phyloP scores from a whole-genome alignment of 2,113 vertebrate species.

The Mustela lutreola region DNA sequence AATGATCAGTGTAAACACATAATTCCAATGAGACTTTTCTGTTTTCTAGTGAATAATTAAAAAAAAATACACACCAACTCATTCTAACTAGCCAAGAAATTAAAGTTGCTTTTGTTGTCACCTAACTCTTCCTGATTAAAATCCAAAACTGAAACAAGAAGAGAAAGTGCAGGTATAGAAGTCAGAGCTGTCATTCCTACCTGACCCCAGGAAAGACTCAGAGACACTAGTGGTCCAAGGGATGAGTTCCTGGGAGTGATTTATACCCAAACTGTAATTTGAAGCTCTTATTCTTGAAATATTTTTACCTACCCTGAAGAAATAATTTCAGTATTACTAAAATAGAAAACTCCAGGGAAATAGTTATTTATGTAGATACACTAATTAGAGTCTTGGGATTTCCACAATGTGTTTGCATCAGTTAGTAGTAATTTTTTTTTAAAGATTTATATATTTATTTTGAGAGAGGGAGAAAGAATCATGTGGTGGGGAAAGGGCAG shows the following conservation, averaged over 20 bases:
- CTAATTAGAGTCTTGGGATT: conserved; percentile 1
- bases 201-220: conserved; percentile 13
- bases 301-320: conserved; percentile 10
- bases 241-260: background rate
- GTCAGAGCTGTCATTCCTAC: conserved; percentile 44
- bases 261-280: conserved; percentile 22
- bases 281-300: background rate
- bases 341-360: conserved; percentile 8
- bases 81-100: background rate
- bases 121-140: background rate
- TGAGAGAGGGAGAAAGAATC: background rate
- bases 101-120: background rate
- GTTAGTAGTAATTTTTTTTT: background rate
- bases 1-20: background rate
- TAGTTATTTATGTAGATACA: background rate
- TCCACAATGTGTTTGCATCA: background rate
- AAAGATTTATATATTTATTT: background rate
- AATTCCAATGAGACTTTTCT: background rate
- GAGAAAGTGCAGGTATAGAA: background rate
- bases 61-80: accelerated
- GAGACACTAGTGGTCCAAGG: background rate
- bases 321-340: conserved; percentile 3
- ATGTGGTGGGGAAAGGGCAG: background rate
- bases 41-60: background rate
- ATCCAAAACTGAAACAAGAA: background rate